A percentile compares a stretch with the other conserved stretches of the same genome.
Conservation (phyloP, 2,888 invertebrate genomes). For the Tachina fera region DNA sequence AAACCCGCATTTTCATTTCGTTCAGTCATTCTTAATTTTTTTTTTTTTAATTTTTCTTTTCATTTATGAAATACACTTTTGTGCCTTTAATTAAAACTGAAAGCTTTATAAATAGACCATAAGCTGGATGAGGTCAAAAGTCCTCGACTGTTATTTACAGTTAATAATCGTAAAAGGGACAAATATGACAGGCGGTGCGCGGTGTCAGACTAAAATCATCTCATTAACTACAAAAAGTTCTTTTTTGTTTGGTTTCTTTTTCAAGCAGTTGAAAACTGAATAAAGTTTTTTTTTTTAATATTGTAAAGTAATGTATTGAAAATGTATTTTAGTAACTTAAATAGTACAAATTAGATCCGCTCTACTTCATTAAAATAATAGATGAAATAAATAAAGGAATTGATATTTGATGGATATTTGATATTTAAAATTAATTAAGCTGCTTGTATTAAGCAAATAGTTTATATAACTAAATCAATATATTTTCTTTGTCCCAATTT, state of each 20-base stretch:
- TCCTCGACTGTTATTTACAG: slow-evolving; percentile 24
- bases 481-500: too few species aligned
- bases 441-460: too few species aligned
- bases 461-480: too few species aligned
- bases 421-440: too few species aligned
- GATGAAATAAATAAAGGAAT: too few species aligned
- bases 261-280: neutral
- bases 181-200: neutral
- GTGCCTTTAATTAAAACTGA: slow-evolving; percentile 62
- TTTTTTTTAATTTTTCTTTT: neutral
- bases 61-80: slow-evolving; percentile 26
- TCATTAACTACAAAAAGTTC: neutral
- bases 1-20: slow-evolving; percentile 54
- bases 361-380: too few species aligned
- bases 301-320: too few species aligned
- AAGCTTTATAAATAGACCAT: slow-evolving; percentile 60
- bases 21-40: neutral
- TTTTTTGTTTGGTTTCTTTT: neutral
- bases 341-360: too few species aligned
- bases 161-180: neutral
- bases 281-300: neutral
- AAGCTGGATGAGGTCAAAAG: slow-evolving; percentile 53
- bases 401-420: too few species aligned
- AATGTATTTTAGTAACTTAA: too few species aligned
- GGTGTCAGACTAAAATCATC: neutral